Percentiles rank a stretch among this genome's conserved stretches.
Conservation (phyloP, 2,888 invertebrate species). For the Cephus pygmeus region DNA sequence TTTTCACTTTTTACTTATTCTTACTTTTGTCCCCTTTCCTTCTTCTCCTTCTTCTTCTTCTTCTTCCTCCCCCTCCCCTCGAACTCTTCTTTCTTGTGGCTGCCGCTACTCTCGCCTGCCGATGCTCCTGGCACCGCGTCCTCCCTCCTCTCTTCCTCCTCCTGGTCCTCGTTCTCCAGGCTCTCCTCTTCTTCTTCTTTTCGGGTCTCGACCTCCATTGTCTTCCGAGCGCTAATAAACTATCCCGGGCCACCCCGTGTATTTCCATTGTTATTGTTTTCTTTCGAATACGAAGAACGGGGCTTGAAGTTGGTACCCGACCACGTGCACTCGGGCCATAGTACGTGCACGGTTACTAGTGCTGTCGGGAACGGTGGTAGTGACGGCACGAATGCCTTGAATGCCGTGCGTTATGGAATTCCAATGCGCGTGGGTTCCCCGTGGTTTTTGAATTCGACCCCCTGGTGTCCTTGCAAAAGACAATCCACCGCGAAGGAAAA, state of each 20-base stretch:
- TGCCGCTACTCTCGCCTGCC: slow-evolving; percentile 21
- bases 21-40: slow-evolving; percentile 10
- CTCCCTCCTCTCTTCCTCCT: slow-evolving; percentile 12
- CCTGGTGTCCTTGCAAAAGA: slow-evolving; percentile 5
- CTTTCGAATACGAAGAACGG: slow-evolving; percentile 3
- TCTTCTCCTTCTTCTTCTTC: slow-evolving; percentile 16
- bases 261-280: slow-evolving; percentile 54
- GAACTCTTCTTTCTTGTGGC: slow-evolving; percentile 36
- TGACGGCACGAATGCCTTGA: slow-evolving; percentile 1
- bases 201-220: slow-evolving; percentile 65
- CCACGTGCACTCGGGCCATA: too few relatives aligned
- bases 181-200: slow-evolving; percentile 50
- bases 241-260: slow-evolving; percentile 59
- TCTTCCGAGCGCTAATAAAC: slow-evolving; percentile 63
- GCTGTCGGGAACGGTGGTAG: too few relatives aligned
- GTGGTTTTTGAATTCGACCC: slow-evolving; percentile 6
- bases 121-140: slow-evolving; percentile 5
- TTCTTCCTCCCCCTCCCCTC: slow-evolving; percentile 22
- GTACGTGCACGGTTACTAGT: too few relatives aligned
- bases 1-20: slow-evolving; percentile 10
- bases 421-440: slow-evolving; percentile 7
- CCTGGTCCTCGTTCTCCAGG: slow-evolving; percentile 29
- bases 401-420: slow-evolving; percentile 55
- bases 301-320: too few relatives aligned
- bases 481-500: background rate